Evolutionary conservation across 2,888 invertebrate species (phyloP).

Genomic region (Athrips mouffetella): DNA sequence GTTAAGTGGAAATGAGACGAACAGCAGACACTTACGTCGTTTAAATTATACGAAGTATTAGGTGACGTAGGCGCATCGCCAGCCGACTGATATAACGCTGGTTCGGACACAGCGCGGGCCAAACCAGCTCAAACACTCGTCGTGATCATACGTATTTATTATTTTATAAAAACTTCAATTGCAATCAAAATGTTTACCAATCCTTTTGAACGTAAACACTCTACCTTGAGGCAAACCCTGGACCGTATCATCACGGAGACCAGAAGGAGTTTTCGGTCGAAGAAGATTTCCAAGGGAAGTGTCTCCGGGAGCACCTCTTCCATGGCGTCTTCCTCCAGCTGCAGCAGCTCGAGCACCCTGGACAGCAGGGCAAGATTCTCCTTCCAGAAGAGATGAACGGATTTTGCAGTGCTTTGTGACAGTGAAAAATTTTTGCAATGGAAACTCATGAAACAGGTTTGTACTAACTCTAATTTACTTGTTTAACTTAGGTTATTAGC

Average conservation of each 20-base stretch:
- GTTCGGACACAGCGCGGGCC: constrained; percentile 24
- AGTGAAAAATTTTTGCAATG: constrained; percentile 44
- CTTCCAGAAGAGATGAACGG: constrained; percentile 53
- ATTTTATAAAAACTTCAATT: not conserved
- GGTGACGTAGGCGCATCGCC: constrained; percentile 27
- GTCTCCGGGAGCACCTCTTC: constrained; percentile 50
- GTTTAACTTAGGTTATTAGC: not conserved
- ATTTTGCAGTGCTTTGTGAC: constrained; percentile 46
- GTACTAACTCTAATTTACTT: constrained; percentile 28
- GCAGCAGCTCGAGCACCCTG: constrained; percentile 17
- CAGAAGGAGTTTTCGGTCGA: constrained; percentile 58
- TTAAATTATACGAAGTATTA: not conserved
- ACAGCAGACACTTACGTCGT: not conserved
- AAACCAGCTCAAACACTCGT: constrained; percentile 36
- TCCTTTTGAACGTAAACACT: constrained; percentile 84
- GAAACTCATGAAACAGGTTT: constrained; percentile 50
- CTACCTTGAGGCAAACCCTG: constrained; percentile 81
- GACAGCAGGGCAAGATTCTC: constrained; percentile 43
- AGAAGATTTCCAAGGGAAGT: constrained; percentile 42
- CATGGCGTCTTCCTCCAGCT: constrained; percentile 47
- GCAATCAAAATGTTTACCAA: constrained; percentile 81
- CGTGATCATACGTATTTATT: constrained; percentile 38
- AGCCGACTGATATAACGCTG: constrained; percentile 37
- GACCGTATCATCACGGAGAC: constrained; percentile 80
- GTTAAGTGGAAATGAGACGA: not conserved